Conservation (phyloP, 1,140 invertebrate species). For the Cotesia typhae region DNA sequence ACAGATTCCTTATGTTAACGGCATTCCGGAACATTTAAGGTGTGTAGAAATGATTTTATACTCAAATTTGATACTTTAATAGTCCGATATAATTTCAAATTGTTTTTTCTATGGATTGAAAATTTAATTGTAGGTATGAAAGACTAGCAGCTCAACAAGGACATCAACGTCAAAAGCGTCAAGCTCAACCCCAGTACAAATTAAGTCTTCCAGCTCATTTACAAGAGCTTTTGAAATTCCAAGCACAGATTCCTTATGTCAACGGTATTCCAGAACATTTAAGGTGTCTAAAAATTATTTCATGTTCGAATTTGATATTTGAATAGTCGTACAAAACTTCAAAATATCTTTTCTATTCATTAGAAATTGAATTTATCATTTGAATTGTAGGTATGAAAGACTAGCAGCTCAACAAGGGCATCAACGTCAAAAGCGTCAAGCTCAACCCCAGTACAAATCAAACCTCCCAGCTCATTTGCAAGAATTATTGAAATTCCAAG, state of each 20-base stretch:
- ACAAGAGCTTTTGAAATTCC: slow-evolving; percentile 55
- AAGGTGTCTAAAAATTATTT: slow-evolving; percentile 47
- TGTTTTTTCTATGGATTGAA: neutral
- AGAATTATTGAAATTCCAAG: slow-evolving; percentile 57
- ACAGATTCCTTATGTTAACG: slow-evolving; percentile 61
- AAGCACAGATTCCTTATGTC: slow-evolving; percentile 60
- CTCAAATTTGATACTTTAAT: neutral
- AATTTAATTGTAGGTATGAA: neutral
- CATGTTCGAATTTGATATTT: neutral
- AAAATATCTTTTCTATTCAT: too few relatives aligned
- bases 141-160: slow-evolving; percentile 32
- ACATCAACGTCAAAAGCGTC: slow-evolving; percentile 43
- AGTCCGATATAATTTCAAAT: neutral
- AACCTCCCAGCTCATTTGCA: slow-evolving; percentile 55
- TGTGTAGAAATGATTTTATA: slow-evolving; percentile 34
- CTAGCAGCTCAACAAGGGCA: slow-evolving; percentile 31
- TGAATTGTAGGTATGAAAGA: neutral
- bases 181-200: slow-evolving; percentile 53
- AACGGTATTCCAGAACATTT: slow-evolving; percentile 61
- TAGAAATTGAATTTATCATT: neutral
- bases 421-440: slow-evolving; percentile 37
- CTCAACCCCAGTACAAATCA: slow-evolving; percentile 52
- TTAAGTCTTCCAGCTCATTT: slow-evolving; percentile 54
- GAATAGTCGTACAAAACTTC: neutral
- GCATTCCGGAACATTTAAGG: slow-evolving; percentile 62